Base-by-base conservation (phyloP, 1,140 invertebrate species). In the Babylonia areolata region DNA sequence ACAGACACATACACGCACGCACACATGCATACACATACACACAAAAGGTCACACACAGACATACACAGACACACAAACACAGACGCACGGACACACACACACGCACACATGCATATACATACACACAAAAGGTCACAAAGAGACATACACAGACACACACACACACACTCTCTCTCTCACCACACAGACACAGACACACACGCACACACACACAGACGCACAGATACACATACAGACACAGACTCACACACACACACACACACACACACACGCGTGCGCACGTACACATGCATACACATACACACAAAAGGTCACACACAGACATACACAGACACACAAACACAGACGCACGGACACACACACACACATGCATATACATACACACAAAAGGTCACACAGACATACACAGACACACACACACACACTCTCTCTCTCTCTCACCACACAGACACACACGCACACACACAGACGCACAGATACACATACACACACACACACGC, bases 211-310 rank as follows among this genome's bases (percentile, higher is more conserved):
- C 71, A 73, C 71, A 33, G 6, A 73, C 31, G 35, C 71, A 73
- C 71, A 35, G 31, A 35, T 31, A 35, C 71, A 42, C 83, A 33
- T 78, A 88, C 89, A 77, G 58, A 82, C 87, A 90, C 6, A 97
- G 95, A 90, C 97, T 93, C 82, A 96, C 95, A 92, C 97, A 97
- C 91, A 96, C 96, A 31, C 73, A 64, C 73, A 75, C 73, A 75
- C 73, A 64, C 73, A 75, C 73, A 75, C 73, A 11, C 15, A 75
- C 15, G 28, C 73, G 35, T 33, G 35, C 3, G 35, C 73, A 75
- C 73, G 35, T 33, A 75, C 73, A 75, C 73, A 75, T 33, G 35
- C 73, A 75, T 33, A 75, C 73, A 75, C 73, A 75, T 28, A 35
- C 73, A 75, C 73, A 35, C 73, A 75, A 12, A 35, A 12, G 12